Evolutionary conservation across 2,797 vertebrate genomes (phyloP).

Genomic region (Hippocampus kuda): DNA sequence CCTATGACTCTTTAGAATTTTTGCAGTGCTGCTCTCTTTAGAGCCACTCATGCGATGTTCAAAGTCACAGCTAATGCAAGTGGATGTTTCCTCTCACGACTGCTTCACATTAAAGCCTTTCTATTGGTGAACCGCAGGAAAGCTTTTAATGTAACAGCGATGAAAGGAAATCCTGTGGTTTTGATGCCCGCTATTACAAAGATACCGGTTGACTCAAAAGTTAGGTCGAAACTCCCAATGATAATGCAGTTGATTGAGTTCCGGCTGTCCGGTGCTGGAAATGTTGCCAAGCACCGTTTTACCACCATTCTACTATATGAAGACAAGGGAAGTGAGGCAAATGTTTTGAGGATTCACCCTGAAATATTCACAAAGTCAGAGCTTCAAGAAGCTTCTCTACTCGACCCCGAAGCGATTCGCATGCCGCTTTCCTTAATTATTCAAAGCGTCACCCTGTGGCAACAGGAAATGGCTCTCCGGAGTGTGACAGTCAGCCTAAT

Average conservation of each 20-base stretch:
- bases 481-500: background rate
- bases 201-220: constrained; percentile 6
- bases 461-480: background rate
- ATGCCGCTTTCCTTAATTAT: background rate
- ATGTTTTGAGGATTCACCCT: background rate
- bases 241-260: constrained; percentile 4
- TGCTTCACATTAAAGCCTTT: constrained; percentile 23
- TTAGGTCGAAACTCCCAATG: background rate
- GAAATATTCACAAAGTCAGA: background rate
- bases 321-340: background rate
- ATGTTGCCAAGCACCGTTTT: background rate
- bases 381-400: background rate
- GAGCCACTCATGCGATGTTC: background rate
- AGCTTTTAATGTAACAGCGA: constrained; percentile 20
- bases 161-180: constrained; percentile 2
- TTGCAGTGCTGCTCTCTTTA: no score
- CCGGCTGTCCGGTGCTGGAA: no score
- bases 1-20: background rate
- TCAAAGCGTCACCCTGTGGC: background rate
- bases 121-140: constrained; percentile 20
- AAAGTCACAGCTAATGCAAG: constrained; percentile 22
- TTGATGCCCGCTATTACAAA: constrained; percentile 9
- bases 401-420: background rate
- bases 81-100: constrained; percentile 14
- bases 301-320: background rate